phyloP scores from a whole-genome alignment of 2,797 vertebrate species.

The Molossus alvarezi region DNA sequence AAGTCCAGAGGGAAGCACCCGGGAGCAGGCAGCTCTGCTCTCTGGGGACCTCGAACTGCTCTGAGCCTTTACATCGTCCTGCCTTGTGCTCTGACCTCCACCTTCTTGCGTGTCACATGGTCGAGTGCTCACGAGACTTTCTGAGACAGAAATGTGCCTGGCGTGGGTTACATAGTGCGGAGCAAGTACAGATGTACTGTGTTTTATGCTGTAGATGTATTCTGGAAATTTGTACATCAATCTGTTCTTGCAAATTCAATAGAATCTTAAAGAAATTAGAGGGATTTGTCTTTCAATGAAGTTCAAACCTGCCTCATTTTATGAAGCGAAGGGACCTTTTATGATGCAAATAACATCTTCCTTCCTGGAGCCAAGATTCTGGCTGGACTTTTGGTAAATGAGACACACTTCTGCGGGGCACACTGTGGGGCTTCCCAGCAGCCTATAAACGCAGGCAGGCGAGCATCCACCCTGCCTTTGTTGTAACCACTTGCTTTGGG shows the following conservation, averaged over 20 bases:
- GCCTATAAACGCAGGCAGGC: not conserved
- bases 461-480: constrained; percentile 71
- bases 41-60: not conserved
- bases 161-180: not conserved
- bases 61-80: not conserved
- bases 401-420: constrained; percentile 71
- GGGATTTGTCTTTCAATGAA: constrained; percentile 67
- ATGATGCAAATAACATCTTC: constrained; percentile 78
- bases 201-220: not conserved
- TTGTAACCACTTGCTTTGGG: constrained; percentile 61
- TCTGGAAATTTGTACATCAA: constrained; percentile 54
- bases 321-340: constrained; percentile 72
- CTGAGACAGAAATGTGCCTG: not conserved
- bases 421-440: not conserved
- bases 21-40: not conserved
- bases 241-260: constrained; percentile 44
- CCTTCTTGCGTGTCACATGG: not conserved
- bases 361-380: constrained; percentile 20
- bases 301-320: constrained; percentile 75
- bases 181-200: not conserved
- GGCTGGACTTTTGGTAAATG: constrained; percentile 61
- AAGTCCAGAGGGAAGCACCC: not conserved
- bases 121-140: not conserved
- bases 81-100: not conserved
- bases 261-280: constrained; percentile 65